Conservation (phyloP, 2,888 invertebrate species). For the Adineta ricciae region DNA sequence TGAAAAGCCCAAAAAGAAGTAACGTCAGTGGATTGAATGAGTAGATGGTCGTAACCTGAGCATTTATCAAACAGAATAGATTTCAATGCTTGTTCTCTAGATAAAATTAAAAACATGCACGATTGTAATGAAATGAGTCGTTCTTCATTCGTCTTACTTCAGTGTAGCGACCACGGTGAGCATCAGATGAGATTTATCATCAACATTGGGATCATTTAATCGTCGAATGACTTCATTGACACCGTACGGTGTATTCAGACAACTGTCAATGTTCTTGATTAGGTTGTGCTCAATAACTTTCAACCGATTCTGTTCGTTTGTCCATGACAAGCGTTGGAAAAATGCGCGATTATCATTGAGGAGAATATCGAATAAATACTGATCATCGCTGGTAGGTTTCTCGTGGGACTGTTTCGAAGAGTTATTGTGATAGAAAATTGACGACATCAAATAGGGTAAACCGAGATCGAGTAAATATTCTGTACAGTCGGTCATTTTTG, state of each 20-base stretch:
- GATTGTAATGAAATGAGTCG: no score
- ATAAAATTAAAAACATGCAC: background rate
- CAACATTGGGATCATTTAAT: background rate
- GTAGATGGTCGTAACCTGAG: background rate
- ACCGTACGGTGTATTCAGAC: background rate
- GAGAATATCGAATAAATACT: constrained; percentile 6
- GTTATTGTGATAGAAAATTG: background rate
- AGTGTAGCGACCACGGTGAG: background rate
- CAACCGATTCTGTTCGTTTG: background rate
- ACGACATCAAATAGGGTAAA: background rate
- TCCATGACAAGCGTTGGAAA: constrained; percentile 21
- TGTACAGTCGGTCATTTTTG: background rate
- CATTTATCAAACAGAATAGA: background rate
- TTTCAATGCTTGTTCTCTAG: background rate
- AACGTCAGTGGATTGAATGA: background rate
- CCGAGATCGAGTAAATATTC: constrained; percentile 11
- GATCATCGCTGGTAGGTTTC: background rate
- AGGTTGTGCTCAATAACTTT: background rate
- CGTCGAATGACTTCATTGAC: background rate
- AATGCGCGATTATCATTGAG: constrained; percentile 11
- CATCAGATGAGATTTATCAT: background rate
- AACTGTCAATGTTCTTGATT: background rate
- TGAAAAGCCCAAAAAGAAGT: background rate
- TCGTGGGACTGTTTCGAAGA: background rate
- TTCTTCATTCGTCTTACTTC: background rate